Conservation (phyloP, 1,140 invertebrate genomes). For the Leptoteleia sp. region DNA sequence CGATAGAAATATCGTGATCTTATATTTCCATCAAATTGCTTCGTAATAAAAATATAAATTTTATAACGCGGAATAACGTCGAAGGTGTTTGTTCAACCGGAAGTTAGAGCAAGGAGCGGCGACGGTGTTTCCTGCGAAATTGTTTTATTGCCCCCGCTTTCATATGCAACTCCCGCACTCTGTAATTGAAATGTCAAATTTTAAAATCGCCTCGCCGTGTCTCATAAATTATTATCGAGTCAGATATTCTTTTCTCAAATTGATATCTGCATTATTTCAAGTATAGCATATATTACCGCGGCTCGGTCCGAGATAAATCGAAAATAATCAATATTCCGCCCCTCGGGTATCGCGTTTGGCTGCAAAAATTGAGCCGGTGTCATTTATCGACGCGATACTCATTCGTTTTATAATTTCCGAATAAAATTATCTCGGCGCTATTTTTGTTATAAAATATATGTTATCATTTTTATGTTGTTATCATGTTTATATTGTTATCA, state of each 20-base stretch:
- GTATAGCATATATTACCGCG: slow-evolving; percentile 8
- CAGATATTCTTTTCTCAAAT: slow-evolving; percentile 33
- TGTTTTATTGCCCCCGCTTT: slow-evolving; percentile 20
- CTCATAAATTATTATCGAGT: slow-evolving; percentile 33
- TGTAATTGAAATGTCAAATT: slow-evolving; percentile 38
- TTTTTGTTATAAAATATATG: too few species aligned
- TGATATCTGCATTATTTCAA: slow-evolving; percentile 44
- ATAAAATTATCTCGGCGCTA: too few species aligned
- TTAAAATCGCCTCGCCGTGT: slow-evolving; percentile 22
- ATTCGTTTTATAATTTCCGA: too few species aligned
- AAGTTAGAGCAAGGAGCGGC: slow-evolving; percentile 1
- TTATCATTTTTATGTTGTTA: too few species aligned
- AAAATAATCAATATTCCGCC: slow-evolving; percentile 47
- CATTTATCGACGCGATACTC: background rate
- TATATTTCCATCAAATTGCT: too few species aligned
- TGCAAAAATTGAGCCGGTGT: slow-evolving; percentile 2
- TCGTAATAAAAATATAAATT: too few species aligned
- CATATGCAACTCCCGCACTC: slow-evolving; percentile 7
- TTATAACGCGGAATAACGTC: background rate
- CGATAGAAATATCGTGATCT: too few species aligned
- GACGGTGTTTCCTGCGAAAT: background rate
- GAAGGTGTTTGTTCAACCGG: slow-evolving; percentile 1
- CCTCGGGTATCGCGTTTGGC: slow-evolving; percentile 12
- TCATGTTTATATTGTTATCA: too few species aligned
- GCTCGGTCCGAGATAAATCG: slow-evolving; percentile 36